Conservation (phyloP, 2,888 invertebrate genomes). For the Autographa gamma region DNA sequence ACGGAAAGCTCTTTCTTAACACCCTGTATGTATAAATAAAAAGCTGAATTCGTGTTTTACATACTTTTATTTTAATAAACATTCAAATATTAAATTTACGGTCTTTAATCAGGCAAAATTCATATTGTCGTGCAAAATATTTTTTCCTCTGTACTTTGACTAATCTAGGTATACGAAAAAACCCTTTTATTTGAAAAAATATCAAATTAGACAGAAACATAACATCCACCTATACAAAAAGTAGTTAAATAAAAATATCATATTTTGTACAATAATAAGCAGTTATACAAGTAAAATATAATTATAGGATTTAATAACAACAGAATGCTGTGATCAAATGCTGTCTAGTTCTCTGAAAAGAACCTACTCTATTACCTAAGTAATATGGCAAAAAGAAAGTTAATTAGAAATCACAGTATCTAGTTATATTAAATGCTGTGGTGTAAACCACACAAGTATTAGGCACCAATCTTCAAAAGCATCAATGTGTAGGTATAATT, state of each 20-base stretch:
- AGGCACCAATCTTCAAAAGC: constrained; percentile 28
- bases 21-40: not conserved
- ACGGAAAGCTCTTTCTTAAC: too few relatives aligned
- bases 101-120: constrained; percentile 59
- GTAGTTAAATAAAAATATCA: constrained; percentile 1
- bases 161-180: constrained; percentile 17
- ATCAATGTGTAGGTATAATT: constrained; percentile 12
- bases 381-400: constrained; percentile 37
- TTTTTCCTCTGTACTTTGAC: constrained; percentile 24
- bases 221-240: not conserved
- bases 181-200: not conserved
- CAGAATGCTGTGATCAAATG: not conserved
- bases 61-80: constrained; percentile 64
- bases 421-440: constrained; percentile 53
- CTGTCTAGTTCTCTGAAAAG: not conserved
- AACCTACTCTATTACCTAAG: constrained; percentile 21
- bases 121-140: constrained; percentile 31
- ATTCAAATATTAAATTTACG: constrained; percentile 65
- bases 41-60: constrained; percentile 11
- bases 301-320: not conserved
- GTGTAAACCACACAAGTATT: constrained; percentile 9
- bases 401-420: constrained; percentile 15
- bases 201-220: not conserved
- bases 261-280: not conserved
- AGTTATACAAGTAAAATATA: not conserved